Conservation (phyloP, 2,888 invertebrate genomes). For the Sphecodes monilicornis region DNA sequence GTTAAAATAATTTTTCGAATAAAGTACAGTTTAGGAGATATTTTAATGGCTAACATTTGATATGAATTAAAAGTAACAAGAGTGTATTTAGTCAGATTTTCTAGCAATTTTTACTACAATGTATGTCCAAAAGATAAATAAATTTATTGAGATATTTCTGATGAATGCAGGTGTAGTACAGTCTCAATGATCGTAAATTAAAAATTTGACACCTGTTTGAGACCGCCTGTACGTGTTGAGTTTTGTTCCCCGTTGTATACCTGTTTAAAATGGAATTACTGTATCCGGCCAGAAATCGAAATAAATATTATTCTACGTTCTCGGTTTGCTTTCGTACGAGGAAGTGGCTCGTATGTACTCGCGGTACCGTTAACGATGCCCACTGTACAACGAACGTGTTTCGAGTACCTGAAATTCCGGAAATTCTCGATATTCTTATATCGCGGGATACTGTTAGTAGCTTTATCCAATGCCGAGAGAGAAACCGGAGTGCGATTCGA, state of each 20-base stretch:
- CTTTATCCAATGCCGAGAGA: background rate
- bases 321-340: background rate
- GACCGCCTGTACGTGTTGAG: background rate
- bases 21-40: no score
- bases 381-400: background rate
- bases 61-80: no score
- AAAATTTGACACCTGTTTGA: background rate
- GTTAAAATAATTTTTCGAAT: no score
- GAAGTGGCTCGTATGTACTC: background rate
- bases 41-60: no score
- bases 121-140: background rate
- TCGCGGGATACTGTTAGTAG: background rate
- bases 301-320: conserved; percentile 1
- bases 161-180: background rate
- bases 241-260: background rate
- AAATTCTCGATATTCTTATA: conserved; percentile 6
- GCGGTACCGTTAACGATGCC: background rate
- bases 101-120: no score
- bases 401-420: background rate
- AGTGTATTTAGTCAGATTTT: no score
- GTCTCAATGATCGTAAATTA: background rate
- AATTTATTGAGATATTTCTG: background rate
- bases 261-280: background rate
- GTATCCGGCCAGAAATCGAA: background rate
- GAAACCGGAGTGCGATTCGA: background rate